phyloP scores from a whole-genome alignment of 2,797 vertebrate species.

The Atherinosoma microstoma region DNA sequence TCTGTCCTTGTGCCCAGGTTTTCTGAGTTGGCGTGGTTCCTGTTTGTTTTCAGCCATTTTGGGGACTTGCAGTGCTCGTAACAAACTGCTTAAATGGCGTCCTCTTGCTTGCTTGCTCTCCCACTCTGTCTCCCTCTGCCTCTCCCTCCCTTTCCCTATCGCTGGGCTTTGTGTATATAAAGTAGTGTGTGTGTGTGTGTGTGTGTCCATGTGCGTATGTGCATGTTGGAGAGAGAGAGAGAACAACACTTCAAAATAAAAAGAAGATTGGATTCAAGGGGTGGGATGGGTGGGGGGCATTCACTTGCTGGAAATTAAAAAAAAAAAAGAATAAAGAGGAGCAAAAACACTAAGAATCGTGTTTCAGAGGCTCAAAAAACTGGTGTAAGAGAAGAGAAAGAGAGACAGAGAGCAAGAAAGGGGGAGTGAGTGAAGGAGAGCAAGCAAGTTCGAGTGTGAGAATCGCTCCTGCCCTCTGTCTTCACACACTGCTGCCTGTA shows the following conservation, averaged over 20 bases:
- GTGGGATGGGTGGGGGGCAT: conserved; percentile 47
- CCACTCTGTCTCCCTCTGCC: conserved; percentile 79
- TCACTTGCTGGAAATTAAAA: conserved; percentile 68
- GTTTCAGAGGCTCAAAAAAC: conserved; percentile 81
- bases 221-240: conserved; percentile 51
- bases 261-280: conserved; percentile 82
- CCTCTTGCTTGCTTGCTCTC: conserved; percentile 84
- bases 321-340: conserved; percentile 60
- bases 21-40: conserved; percentile 86
- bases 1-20: conserved; percentile 70
- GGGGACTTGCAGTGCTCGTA: conserved; percentile 89
- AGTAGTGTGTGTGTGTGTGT: conserved; percentile 73
- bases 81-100: conserved; percentile 91
- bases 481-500: conserved; percentile 86
- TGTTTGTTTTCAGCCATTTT: conserved; percentile 93
- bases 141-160: conserved; percentile 83
- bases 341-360: conserved; percentile 83
- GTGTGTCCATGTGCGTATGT: conserved; percentile 48
- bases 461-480: conserved; percentile 88
- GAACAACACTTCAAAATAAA: conserved; percentile 85
- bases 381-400: conserved; percentile 75
- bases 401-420: conserved; percentile 56
- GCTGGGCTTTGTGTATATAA: conserved; percentile 86
- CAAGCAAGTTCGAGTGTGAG: conserved; percentile 82
- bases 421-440: conserved; percentile 68